Evolutionary conservation across 2,888 invertebrate genomes (phyloP).

Genomic region (Limnephilus auricula): DNA sequence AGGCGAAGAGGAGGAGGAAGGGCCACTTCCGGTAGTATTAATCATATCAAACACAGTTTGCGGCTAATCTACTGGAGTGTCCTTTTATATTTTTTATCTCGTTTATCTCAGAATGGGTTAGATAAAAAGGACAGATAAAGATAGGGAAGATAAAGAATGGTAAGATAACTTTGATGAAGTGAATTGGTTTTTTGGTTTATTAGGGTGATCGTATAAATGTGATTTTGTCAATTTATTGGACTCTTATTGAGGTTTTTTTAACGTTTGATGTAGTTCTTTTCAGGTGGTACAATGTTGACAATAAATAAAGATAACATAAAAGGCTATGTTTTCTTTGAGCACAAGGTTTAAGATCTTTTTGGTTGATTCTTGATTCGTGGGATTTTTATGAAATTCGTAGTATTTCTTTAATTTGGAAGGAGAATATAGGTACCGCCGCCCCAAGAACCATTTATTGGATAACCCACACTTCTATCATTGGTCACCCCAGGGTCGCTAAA

Average conservation of each 20-base stretch:
- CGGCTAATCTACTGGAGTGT: constrained; percentile 53
- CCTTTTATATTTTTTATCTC: constrained; percentile 37
- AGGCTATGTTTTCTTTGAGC: no score
- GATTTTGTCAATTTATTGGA: background rate
- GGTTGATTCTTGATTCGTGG: background rate
- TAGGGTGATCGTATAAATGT: background rate
- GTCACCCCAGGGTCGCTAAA: no score
- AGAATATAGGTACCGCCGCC: no score
- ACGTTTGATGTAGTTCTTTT: background rate
- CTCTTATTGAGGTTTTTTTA: background rate
- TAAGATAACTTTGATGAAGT: background rate
- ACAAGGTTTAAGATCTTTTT: background rate
- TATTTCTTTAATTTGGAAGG: no score
- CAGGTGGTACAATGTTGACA: background rate
- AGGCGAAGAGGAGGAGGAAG: background rate
- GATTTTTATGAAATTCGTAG: no score
- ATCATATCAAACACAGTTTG: constrained; percentile 58
- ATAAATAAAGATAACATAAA: background rate
- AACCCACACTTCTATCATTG: no score
- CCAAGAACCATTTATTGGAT: no score
- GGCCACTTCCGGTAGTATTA: constrained; percentile 46
- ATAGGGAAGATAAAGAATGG: background rate
- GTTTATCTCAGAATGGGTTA: background rate
- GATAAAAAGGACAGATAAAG: background rate
- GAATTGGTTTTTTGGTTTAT: background rate